Conservation (phyloP, 2,113 vertebrate species). For the Hippocampus guttulatus region DNA sequence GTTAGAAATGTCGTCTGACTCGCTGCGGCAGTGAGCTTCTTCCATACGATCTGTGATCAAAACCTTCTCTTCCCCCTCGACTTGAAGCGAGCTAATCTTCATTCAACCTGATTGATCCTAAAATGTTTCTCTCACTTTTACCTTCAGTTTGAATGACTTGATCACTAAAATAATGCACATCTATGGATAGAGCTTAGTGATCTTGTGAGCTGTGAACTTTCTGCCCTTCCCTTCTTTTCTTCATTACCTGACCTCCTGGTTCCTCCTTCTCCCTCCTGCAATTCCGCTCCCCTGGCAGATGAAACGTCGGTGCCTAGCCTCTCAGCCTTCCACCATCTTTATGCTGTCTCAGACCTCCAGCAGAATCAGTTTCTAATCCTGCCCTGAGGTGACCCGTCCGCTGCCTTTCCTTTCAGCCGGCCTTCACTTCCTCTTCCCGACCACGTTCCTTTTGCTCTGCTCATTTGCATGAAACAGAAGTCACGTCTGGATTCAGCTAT, state of each 20-base stretch:
- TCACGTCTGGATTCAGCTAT: background rate
- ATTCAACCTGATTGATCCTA: background rate
- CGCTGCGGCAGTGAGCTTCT: conserved; percentile 6
- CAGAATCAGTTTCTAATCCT: conserved; percentile 91
- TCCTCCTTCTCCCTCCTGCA: conserved; percentile 42
- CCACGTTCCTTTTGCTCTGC: background rate
- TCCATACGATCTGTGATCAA: background rate
- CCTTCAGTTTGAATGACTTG: background rate
- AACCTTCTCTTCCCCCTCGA: background rate
- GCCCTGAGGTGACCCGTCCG: conserved; percentile 82
- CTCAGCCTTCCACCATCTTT: conserved; percentile 98
- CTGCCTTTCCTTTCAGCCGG: conserved; percentile 35
- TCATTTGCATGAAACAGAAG: conserved; percentile 24
- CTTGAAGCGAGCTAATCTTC: background rate
- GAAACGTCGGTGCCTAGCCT: conserved; percentile 90
- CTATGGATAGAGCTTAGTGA: conserved; percentile 6
- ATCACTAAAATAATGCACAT: background rate
- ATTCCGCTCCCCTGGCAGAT: conserved; percentile 72
- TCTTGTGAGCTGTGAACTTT: conserved; percentile 20
- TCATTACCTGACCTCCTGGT: conserved; percentile 1
- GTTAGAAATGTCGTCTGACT: background rate
- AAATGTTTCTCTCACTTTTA: background rate
- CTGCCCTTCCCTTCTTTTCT: background rate
- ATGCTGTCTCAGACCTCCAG: conserved; percentile 99
- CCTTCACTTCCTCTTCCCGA: background rate